Evolutionary conservation across 2,888 invertebrate species (phyloP).

Genomic region (Clostera curtula): DNA sequence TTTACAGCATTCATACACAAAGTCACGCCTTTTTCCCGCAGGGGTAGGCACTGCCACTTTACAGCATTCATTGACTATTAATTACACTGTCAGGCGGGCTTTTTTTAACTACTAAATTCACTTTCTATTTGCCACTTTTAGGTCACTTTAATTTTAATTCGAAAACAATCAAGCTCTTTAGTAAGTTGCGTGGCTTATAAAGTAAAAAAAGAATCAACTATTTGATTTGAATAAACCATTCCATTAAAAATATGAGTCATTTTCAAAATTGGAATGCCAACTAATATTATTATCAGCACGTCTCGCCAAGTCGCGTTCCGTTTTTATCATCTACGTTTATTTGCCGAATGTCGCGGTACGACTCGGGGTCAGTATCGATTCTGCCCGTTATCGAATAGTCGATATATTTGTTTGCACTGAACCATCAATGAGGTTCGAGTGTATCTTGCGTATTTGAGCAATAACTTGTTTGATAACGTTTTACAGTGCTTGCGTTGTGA

Average conservation of each 20-base stretch:
- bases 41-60: too few relatives aligned
- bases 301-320: conserved; percentile 29
- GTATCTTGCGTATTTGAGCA: conserved; percentile 68
- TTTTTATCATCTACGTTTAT: conserved; percentile 49
- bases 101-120: too few relatives aligned
- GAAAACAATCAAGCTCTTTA: too few relatives aligned
- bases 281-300: neutral
- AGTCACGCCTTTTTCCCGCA: too few relatives aligned
- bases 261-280: conserved; percentile 16
- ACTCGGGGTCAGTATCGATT: conserved; percentile 61
- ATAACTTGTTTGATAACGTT: conserved; percentile 67
- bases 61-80: too few relatives aligned
- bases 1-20: too few relatives aligned
- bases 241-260: conserved; percentile 12
- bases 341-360: conserved; percentile 44
- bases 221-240: too few relatives aligned
- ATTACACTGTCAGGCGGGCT: too few relatives aligned
- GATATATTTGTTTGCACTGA: conserved; percentile 63
- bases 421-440: conserved; percentile 64
- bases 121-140: too few relatives aligned
- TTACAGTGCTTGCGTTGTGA: conserved; percentile 56
- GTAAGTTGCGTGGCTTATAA: too few relatives aligned
- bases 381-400: conserved; percentile 59
- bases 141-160: too few relatives aligned
- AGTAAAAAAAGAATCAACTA: too few relatives aligned